Base-by-base conservation (phyloP, 2,113 vertebrate species). In the Crypturellus undulatus region DNA sequence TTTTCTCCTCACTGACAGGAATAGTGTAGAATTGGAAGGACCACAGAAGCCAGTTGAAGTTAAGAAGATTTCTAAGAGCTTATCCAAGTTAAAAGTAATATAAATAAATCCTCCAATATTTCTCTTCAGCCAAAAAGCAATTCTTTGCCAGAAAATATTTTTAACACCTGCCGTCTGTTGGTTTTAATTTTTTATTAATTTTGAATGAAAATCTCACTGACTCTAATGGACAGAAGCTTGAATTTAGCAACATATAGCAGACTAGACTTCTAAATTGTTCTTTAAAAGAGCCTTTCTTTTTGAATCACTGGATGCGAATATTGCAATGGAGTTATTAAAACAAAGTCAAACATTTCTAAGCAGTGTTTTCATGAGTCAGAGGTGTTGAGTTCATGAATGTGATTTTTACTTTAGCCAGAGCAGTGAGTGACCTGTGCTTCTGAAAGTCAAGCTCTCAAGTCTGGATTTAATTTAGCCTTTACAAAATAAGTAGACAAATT, bases 121-220 rank as follows among this genome's bases (percentile, higher is more conserved):
- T 79, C 25, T 81, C 3, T 60, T 90, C 12, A 64, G 18, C 12
- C 67, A 60, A 89, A 67, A 95, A 78, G 6, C 6, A 51, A 25
- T 68, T 11, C 40, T 87, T 88, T 90, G 72, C 63, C 68, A 95
- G 65, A 89, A 90, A 81, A 81, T 73, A 84, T 90, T 90, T 93
- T 77, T 59, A 93, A 78, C 42, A 89, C 85, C 78, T 93, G 52
- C 69, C 77, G 88, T 90, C 76, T 94, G 68, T 90, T 94, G 10
- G 13, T 73, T 93, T 90, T 67, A 94, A 63, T 85, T 94, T 94
- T 93, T 85, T 87, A 81, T 95, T 87, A 47, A 82, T 87, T 92
- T 85, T 88, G 51, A 94, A 75, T 80, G 10, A 89, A 84, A 93
- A 79, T 51, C 28, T 28, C 34, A 71, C 14, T 49, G 32, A 2